phyloP scores from a whole-genome alignment of 2,797 vertebrate genomes.

The Odontamblyopus lacepedii region DNA sequence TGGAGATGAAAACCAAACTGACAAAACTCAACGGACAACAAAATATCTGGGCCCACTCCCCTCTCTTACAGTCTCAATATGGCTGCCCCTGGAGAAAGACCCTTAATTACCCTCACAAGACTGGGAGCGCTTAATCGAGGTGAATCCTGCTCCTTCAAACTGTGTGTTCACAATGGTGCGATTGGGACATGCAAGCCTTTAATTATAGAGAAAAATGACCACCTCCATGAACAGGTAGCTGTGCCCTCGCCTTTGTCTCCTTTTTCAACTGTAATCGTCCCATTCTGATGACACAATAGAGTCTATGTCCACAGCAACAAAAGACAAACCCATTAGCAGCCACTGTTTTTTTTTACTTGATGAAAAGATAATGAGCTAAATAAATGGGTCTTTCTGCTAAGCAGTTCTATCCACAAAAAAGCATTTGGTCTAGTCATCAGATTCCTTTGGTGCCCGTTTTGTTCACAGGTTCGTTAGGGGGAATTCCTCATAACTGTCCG shows the following conservation, averaged over 20 bases:
- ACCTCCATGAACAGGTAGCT: slow-evolving; percentile 76
- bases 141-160: slow-evolving; percentile 59
- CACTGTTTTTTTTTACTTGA: slow-evolving; percentile 27
- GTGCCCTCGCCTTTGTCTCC: slow-evolving; percentile 64
- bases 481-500: slow-evolving; percentile 6
- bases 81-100: slow-evolving; percentile 53
- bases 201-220: slow-evolving; percentile 75
- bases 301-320: slow-evolving; percentile 51
- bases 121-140: slow-evolving; percentile 67
- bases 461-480: not conserved
- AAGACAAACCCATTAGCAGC: slow-evolving; percentile 48
- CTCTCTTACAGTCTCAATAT: slow-evolving; percentile 62
- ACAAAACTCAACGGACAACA: slow-evolving; percentile 34
- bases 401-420: slow-evolving; percentile 32
- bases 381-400: slow-evolving; percentile 45
- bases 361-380: slow-evolving; percentile 52
- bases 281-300: slow-evolving; percentile 78
- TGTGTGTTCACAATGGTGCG: slow-evolving; percentile 70
- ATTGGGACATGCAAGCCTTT: slow-evolving; percentile 75
- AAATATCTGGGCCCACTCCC: slow-evolving; percentile 40
- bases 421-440: slow-evolving; percentile 15
- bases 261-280: slow-evolving; percentile 67
- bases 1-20: not conserved
- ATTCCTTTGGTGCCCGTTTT: not conserved
- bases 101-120: slow-evolving; percentile 73